phyloP scores from a whole-genome alignment of 2,113 vertebrate genomes.

The Monopterus albus region DNA sequence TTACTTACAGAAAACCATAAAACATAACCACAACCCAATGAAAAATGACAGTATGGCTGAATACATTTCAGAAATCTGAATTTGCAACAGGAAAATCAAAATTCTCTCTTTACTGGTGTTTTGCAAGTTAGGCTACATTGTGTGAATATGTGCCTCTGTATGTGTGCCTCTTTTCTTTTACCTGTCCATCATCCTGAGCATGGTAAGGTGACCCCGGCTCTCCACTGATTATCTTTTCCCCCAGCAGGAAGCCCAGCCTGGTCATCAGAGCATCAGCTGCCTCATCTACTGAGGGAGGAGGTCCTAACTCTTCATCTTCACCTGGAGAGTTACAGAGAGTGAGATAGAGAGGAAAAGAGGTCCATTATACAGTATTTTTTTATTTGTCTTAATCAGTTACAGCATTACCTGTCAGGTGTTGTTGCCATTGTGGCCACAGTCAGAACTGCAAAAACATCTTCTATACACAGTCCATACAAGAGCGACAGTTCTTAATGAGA shows the following conservation, averaged over 20 bases:
- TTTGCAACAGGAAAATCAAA: background rate
- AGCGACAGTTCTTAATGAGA: too few species aligned
- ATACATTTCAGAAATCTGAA: too few species aligned
- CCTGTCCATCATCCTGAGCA: slow-evolving; percentile 83
- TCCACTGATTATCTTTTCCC: slow-evolving; percentile 89
- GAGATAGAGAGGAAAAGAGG: background rate
- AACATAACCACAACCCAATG: too few species aligned
- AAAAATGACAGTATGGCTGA: too few species aligned
- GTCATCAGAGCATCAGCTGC: slow-evolving; percentile 97
- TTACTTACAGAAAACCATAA: too few species aligned
- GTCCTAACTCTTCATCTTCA: slow-evolving; percentile 88
- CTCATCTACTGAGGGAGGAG: slow-evolving; percentile 95
- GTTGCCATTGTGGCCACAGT: too few species aligned
- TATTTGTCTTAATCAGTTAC: background rate
- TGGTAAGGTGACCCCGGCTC: slow-evolving; percentile 85
- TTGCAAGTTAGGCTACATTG: too few species aligned
- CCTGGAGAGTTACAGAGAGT: slow-evolving; percentile 24
- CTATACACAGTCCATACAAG: too few species aligned
- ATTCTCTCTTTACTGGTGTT: background rate
- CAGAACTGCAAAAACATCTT: too few species aligned
- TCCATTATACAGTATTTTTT: background rate
- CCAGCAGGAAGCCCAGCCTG: slow-evolving; percentile 94
- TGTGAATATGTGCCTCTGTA: background rate
- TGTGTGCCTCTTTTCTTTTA: slow-evolving; percentile 5
- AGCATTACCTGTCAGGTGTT: too few species aligned